Evolutionary conservation across 2,888 invertebrate genomes (phyloP).

Genomic region (Sphecodes monilicornis): DNA sequence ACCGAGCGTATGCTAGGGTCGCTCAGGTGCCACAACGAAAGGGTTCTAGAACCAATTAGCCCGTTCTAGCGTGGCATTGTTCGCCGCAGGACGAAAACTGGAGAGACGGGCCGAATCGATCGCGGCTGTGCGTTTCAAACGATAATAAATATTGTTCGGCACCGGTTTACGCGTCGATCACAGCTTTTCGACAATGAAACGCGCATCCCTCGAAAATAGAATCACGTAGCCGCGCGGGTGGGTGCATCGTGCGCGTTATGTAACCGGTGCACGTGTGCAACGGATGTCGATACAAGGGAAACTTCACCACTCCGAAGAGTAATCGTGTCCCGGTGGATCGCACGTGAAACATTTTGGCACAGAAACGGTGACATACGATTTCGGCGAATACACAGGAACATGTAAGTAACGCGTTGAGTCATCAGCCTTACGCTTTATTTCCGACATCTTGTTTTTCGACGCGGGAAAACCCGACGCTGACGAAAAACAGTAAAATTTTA

Average conservation of each 20-base stretch:
- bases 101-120: constrained; percentile 25
- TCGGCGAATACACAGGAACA: neutral
- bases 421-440: neutral
- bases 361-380: neutral
- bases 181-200: constrained; percentile 48
- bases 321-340: constrained; percentile 13
- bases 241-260: constrained; percentile 58
- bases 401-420: neutral
- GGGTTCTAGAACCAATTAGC: neutral
- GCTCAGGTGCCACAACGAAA: neutral
- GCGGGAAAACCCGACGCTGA: neutral
- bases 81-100: neutral
- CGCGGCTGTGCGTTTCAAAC: constrained; percentile 35
- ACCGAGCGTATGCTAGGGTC: neutral
- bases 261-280: constrained; percentile 59
- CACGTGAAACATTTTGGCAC: constrained; percentile 40
- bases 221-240: constrained; percentile 35
- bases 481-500: too few relatives aligned
- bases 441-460: neutral
- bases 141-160: constrained; percentile 44
- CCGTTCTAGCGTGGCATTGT: neutral
- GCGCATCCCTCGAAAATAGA: constrained; percentile 54
- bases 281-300: constrained; percentile 54
- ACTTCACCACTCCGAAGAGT: constrained; percentile 15
- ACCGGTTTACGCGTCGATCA: constrained; percentile 18